Evolutionary conservation across 2,797 vertebrate genomes (phyloP).

Genomic region (Trachops cirrhosus): DNA sequence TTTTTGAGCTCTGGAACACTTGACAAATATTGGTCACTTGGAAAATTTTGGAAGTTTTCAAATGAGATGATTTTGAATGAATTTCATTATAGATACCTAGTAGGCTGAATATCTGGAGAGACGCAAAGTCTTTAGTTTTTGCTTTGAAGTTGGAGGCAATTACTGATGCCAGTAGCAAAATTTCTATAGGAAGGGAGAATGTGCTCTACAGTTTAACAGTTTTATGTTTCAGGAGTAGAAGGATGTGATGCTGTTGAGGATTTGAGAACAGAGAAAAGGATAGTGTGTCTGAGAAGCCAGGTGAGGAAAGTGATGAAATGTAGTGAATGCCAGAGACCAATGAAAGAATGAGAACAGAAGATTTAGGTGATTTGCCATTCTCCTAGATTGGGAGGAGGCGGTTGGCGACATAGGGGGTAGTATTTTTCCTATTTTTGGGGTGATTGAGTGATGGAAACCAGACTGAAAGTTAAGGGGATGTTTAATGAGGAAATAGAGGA

Average conservation of each 20-base stretch:
- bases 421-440: background rate
- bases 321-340: background rate
- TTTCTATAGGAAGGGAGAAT: background rate
- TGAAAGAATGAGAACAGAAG: background rate
- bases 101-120: background rate
- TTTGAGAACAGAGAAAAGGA: background rate
- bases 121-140: background rate
- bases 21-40: background rate
- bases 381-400: background rate
- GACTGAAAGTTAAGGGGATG: background rate
- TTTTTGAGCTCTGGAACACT: slow-evolving; percentile 6
- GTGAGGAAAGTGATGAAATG: background rate
- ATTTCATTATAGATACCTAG: background rate
- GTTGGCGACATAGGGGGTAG: background rate
- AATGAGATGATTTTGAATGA: background rate
- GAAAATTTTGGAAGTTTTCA: background rate
- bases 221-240: background rate
- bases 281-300: background rate
- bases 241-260: background rate
- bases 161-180: background rate
- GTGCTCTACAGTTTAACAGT: background rate
- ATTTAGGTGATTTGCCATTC: background rate
- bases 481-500: background rate
- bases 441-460: background rate
- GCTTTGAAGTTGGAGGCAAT: background rate